Evolutionary conservation across 64 coral and sea anemone genomes (phyloP).

Genomic region (Pocillopora damicornis): DNA sequence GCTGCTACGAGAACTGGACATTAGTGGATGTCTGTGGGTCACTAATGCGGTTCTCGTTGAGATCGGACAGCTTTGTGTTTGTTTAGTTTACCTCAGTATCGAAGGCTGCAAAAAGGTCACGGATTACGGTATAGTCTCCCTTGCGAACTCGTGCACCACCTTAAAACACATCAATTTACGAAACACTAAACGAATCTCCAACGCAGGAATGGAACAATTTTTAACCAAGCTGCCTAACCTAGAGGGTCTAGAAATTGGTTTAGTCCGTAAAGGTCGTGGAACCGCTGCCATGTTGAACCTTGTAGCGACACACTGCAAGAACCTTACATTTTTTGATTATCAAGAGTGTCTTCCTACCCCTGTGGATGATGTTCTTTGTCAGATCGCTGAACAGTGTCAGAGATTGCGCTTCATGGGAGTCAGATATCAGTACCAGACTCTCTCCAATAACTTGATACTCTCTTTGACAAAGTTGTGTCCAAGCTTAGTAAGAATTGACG

Average conservation of each 20-base stretch:
- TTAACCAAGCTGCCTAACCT: slow-evolving; percentile 28
- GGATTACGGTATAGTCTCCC: slow-evolving; percentile 24
- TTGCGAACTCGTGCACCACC: slow-evolving; percentile 12
- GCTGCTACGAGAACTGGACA: slow-evolving; percentile 32
- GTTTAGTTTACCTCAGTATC: slow-evolving; percentile 46
- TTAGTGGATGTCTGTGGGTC: slow-evolving; percentile 54
- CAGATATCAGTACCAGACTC: slow-evolving; percentile 32
- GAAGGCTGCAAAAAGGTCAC: slow-evolving; percentile 69
- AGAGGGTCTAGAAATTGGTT: slow-evolving; percentile 60
- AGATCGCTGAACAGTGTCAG: slow-evolving; percentile 43
- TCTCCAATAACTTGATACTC: slow-evolving; percentile 38
- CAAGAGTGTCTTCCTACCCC: slow-evolving; percentile 45
- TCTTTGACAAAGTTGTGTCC: slow-evolving; percentile 44
- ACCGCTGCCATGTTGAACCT: slow-evolving; percentile 45
- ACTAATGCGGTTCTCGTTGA: slow-evolving; percentile 19
- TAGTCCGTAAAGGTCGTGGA: slow-evolving; percentile 47
- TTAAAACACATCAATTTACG: slow-evolving; percentile 65
- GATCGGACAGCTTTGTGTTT: slow-evolving; percentile 27
- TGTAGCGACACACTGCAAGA: slow-evolving; percentile 55
- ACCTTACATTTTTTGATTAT: slow-evolving; percentile 51
- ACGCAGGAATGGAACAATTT: slow-evolving; percentile 57
- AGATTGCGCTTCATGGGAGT: slow-evolving; percentile 35
- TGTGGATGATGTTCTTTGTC: slow-evolving; percentile 42
- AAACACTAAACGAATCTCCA: slow-evolving; percentile 57
- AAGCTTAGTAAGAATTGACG: slow-evolving; percentile 35